phyloP scores from a whole-genome alignment of 2,113 vertebrate species.

The Paralichthys olivaceus region DNA sequence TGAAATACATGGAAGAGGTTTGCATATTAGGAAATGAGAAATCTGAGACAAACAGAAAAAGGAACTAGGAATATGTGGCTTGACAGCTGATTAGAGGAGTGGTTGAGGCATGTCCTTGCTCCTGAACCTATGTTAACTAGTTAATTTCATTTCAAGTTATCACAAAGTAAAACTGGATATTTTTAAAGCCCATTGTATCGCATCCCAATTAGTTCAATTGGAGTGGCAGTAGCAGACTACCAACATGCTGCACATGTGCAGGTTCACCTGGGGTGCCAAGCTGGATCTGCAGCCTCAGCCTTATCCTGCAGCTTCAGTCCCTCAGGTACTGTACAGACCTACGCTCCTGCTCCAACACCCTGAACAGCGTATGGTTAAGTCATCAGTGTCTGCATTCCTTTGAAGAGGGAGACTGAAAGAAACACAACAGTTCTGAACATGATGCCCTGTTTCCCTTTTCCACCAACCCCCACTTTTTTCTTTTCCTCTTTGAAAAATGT shows the following conservation, averaged over 20 bases:
- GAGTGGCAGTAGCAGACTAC: no score
- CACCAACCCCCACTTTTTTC: conserved; percentile 42
- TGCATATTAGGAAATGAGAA: no score
- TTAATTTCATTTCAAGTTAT: neutral
- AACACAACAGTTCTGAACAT: conserved; percentile 77
- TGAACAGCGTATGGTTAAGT: conserved; percentile 74
- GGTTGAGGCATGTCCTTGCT: no score
- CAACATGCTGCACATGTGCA: neutral
- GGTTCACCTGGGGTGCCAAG: conserved; percentile 37
- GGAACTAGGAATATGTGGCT: no score
- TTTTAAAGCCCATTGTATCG: neutral
- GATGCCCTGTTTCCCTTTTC: conserved; percentile 67
- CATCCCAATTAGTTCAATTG: neutral
- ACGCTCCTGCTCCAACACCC: conserved; percentile 55
- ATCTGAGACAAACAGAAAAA: no score
- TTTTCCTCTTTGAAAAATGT: conserved; percentile 46
- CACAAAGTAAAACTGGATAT: neutral
- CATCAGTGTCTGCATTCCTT: conserved; percentile 74
- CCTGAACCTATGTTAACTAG: no score
- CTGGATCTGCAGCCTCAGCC: conserved; percentile 2
- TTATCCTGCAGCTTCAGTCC: conserved; percentile 7
- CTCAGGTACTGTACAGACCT: conserved; percentile 41
- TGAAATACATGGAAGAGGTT: no score
- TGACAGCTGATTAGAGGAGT: no score
- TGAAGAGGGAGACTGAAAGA: conserved; percentile 74